A percentile compares a stretch with the other conserved stretches of the same genome.
Conservation (phyloP, 1,140 invertebrate species). For the Mizuhopecten yessoensis region DNA sequence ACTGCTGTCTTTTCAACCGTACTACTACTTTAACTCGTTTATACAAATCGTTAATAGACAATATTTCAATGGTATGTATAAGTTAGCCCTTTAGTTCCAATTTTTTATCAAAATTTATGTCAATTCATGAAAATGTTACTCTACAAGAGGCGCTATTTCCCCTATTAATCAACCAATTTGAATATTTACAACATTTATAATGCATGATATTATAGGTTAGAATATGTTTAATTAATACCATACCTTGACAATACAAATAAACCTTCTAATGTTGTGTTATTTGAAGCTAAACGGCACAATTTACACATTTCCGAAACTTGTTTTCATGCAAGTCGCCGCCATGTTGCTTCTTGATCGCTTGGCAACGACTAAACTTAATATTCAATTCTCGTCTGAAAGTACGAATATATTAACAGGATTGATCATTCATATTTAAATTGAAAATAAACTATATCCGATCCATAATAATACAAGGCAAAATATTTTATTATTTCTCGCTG, state of each 20-base stretch:
- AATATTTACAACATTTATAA: neutral
- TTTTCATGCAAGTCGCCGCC: constrained; percentile 49
- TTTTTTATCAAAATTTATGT: neutral
- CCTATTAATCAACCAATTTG: neutral
- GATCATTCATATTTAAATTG: neutral
- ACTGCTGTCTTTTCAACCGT: too few relatives aligned
- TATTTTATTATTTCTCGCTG: neutral
- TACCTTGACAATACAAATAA: constrained; percentile 29
- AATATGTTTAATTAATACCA: neutral
- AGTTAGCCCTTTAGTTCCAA: neutral
- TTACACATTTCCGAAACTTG: constrained; percentile 12
- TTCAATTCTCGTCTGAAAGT: neutral
- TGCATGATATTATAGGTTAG: neutral
- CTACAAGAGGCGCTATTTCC: neutral
- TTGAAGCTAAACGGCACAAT: neutral
- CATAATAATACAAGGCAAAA: neutral
- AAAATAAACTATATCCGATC: neutral
- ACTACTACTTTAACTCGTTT: too few relatives aligned
- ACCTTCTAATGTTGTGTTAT: neutral
- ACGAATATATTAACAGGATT: neutral
- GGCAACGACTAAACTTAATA: constrained; percentile 43
- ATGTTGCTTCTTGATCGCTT: constrained; percentile 61
- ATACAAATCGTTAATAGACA: neutral
- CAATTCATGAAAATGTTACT: neutral
- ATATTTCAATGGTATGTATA: neutral